A percentile compares a stretch with the other conserved stretches of the same genome.
phyloP scores from a whole-genome alignment of 2,888 invertebrate genomes.

The Eristalinus sepulchralis region DNA sequence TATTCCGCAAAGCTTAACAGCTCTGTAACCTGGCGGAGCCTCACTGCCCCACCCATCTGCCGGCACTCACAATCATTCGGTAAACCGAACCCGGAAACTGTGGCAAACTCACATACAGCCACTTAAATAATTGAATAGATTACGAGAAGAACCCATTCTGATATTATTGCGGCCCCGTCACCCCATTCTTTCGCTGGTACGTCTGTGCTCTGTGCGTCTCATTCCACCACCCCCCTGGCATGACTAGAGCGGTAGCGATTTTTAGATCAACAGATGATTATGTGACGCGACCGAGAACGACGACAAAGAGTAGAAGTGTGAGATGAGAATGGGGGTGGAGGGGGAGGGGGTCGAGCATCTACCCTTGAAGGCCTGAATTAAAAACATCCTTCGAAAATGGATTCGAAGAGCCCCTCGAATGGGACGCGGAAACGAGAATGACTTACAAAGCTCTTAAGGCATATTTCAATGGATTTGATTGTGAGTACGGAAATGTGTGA shows the following conservation, averaged over 20 bases:
- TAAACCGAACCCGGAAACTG: constrained; percentile 12
- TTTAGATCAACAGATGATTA: constrained; percentile 55
- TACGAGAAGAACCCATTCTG: constrained; percentile 48
- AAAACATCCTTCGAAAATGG: constrained; percentile 2
- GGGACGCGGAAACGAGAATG: background rate
- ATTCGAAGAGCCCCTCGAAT: background rate
- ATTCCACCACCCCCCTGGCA: background rate
- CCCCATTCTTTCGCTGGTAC: constrained; percentile 7
- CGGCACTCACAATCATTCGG: too few species aligned
- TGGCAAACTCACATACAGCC: constrained; percentile 44
- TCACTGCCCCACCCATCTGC: too few species aligned
- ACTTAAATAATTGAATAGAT: constrained; percentile 68
- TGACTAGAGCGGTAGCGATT: background rate
- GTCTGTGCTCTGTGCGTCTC: constrained; percentile 1
- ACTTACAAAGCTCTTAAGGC: constrained; percentile 14
- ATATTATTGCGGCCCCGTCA: constrained; percentile 45
- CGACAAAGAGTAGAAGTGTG: background rate
- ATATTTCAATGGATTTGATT: constrained; percentile 5
- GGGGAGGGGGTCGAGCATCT: background rate
- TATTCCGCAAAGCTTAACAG: constrained; percentile 47
- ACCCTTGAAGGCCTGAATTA: constrained; percentile 30
- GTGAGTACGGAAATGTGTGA: background rate
- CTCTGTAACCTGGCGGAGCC: background rate
- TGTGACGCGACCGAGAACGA: background rate
- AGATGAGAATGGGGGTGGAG: too few species aligned